phyloP scores from a whole-genome alignment of 2,888 invertebrate species.

The Polyploca ridens region DNA sequence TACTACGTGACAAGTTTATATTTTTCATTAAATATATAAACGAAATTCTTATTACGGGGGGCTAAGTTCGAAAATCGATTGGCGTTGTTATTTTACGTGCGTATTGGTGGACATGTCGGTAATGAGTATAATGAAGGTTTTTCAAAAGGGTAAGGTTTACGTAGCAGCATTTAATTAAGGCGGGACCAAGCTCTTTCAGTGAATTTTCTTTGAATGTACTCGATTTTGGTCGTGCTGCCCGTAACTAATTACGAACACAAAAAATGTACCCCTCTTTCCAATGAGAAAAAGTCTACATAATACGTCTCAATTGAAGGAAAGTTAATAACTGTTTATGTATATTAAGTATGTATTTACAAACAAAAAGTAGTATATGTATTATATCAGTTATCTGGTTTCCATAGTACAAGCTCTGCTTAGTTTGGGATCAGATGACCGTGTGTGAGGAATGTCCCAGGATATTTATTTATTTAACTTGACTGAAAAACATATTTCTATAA shows the following conservation, averaged over 20 bases:
- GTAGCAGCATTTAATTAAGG: conserved; percentile 70
- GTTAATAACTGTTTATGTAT: no score
- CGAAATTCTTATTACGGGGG: conserved; percentile 20
- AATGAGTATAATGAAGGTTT: conserved; percentile 75
- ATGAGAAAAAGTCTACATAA: no score
- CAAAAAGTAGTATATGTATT: no score
- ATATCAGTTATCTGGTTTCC: no score
- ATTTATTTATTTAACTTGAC: no score
- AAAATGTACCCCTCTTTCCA: background rate
- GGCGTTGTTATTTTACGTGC: conserved; percentile 20
- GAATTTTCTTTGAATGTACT: conserved; percentile 41
- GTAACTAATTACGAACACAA: conserved; percentile 22
- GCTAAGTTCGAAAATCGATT: conserved; percentile 34
- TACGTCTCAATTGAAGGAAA: no score
- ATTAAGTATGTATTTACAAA: no score
- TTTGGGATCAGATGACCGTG: no score
- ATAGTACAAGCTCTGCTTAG: no score
- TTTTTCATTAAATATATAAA: conserved; percentile 20
- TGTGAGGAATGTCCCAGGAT: no score
- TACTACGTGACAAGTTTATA: conserved; percentile 37
- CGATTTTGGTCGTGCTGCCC: conserved; percentile 15
- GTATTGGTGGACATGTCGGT: conserved; percentile 42
- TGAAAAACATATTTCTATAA: no score
- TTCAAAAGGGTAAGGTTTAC: conserved; percentile 64
- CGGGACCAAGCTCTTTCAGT: conserved; percentile 40